Conservation (phyloP, 1,140 invertebrate genomes). For the Brachionus koreanus region DNA sequence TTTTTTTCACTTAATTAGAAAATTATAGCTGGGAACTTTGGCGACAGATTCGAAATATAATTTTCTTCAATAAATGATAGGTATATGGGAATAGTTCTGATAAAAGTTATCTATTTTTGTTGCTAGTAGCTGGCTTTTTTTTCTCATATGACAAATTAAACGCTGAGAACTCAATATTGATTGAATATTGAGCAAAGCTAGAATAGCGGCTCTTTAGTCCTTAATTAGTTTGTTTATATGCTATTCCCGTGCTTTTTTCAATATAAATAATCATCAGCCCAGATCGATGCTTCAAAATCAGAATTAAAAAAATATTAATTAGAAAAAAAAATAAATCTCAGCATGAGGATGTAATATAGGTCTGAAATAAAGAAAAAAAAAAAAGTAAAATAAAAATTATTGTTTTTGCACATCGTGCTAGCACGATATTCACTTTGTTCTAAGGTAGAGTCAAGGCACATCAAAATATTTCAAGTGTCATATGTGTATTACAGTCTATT, state of each 20-base stretch:
- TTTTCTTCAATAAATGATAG: background rate
- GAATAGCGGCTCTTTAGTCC: background rate
- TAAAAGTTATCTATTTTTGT: background rate
- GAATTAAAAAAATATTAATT: background rate
- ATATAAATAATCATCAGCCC: background rate
- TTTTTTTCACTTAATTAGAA: background rate
- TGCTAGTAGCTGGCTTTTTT: background rate
- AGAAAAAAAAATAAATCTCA: constrained; percentile 1
- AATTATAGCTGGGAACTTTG: background rate
- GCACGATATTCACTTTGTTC: background rate
- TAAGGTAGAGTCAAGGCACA: background rate
- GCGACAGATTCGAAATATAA: constrained; percentile 17
- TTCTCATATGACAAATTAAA: constrained; percentile 1
- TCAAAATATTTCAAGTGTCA: constrained; percentile 53
- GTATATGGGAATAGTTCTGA: background rate
- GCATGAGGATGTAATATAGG: constrained; percentile 5
- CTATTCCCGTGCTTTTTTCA: background rate
- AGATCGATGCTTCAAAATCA: constrained; percentile 8
- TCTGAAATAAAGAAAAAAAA: background rate
- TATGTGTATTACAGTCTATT: constrained; percentile 19
- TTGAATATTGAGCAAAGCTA: constrained; percentile 21
- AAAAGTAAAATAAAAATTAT: background rate
- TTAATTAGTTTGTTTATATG: constrained; percentile 35
- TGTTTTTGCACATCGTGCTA: background rate
- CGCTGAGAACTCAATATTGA: constrained; percentile 36